phyloP scores from a whole-genome alignment of 37 sponge, comb jelly and placozoan genomes.

The Diacarnus erythraeanus region DNA sequence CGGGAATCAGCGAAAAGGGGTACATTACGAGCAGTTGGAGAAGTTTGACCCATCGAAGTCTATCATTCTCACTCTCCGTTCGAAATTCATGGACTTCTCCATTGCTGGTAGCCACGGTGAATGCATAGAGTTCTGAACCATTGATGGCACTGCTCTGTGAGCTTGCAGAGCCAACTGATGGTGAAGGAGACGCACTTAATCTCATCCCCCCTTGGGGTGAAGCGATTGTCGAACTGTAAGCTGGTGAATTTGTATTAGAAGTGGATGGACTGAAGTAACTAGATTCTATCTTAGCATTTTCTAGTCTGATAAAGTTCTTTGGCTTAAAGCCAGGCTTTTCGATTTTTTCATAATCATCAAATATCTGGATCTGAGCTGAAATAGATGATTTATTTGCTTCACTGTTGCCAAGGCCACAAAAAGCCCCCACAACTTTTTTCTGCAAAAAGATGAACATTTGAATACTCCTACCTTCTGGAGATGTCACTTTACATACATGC shows the following conservation, averaged over 20 bases:
- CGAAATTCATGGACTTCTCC: constrained; percentile 42
- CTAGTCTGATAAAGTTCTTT: constrained; percentile 13
- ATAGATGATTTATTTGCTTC: neutral
- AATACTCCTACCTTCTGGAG: too few species aligned
- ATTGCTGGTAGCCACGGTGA: neutral
- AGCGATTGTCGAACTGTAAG: neutral
- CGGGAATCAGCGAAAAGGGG: constrained; percentile 54
- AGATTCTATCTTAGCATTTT: constrained; percentile 14
- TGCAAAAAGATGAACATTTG: neutral
- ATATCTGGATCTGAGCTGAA: constrained; percentile 18
- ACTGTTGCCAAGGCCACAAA: constrained; percentile 20
- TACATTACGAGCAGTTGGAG: constrained; percentile 47
- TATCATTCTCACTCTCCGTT: constrained; percentile 22
- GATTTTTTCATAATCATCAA: constrained; percentile 33
- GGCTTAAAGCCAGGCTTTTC: constrained; percentile 24
- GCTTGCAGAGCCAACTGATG: neutral
- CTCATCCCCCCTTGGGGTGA: neutral
- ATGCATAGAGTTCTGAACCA: neutral
- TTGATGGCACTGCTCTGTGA: neutral
- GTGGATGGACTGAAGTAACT: neutral
- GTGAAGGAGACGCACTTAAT: neutral
- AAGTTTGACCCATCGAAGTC: constrained; percentile 35
- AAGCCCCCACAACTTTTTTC: constrained; percentile 32
- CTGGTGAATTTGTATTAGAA: constrained; percentile 7
- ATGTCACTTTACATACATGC: too few species aligned